phyloP scores from a whole-genome alignment of 2,113 vertebrate genomes.

The Tetrao urogallus region DNA sequence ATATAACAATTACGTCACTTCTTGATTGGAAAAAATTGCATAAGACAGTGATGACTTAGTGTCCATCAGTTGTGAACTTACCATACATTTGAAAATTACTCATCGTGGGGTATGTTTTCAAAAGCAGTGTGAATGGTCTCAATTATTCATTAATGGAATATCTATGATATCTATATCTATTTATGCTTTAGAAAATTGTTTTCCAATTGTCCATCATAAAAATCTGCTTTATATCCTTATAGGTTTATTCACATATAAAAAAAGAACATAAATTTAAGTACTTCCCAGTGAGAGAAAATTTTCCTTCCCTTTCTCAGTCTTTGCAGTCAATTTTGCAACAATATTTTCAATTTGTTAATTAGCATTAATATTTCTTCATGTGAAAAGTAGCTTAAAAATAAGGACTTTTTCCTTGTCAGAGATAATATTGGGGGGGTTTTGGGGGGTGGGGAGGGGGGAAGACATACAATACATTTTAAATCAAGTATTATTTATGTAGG shows the following conservation, averaged over 20 bases:
- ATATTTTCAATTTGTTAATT: background rate
- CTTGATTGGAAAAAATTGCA: background rate
- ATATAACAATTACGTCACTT: slow-evolving; percentile 14
- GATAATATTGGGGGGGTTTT: background rate
- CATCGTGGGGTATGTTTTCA: slow-evolving; percentile 22
- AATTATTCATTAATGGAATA: slow-evolving; percentile 33
- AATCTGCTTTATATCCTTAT: slow-evolving; percentile 8
- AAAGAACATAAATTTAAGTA: background rate
- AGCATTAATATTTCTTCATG: background rate
- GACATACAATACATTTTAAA: background rate
- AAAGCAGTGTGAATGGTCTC: slow-evolving; percentile 1
- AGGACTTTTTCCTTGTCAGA: background rate
- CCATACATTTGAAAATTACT: slow-evolving; percentile 5
- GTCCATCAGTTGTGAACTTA: slow-evolving; percentile 39
- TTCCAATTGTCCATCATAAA: background rate
- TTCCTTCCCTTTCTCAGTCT: background rate
- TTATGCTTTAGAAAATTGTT: slow-evolving; percentile 38
- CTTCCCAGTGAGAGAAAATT: background rate
- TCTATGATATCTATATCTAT: background rate
- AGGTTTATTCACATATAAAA: slow-evolving; percentile 20
- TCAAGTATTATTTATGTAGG: background rate
- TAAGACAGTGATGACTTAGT: slow-evolving; percentile 1
- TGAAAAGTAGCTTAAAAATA: background rate
- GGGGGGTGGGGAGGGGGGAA: background rate
- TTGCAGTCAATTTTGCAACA: background rate